phyloP scores from a whole-genome alignment of 2,797 vertebrate species.

The Luscinia luscinia region DNA sequence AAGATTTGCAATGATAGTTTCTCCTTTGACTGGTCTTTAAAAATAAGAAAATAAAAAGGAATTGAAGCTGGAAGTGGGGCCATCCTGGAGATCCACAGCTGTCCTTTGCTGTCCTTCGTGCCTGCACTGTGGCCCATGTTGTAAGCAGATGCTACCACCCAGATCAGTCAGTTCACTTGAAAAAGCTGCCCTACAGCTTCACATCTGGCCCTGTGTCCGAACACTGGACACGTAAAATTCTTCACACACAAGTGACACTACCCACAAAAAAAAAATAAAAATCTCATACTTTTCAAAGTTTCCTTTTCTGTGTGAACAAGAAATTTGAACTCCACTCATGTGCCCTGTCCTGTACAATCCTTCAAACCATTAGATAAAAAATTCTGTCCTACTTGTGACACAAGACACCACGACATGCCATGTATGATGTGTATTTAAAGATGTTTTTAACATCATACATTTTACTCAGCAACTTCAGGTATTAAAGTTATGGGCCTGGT shows the following conservation, averaged over 20 bases:
- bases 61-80: background rate
- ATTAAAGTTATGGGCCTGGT: background rate
- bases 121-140: background rate
- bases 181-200: background rate
- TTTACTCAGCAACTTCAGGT: background rate
- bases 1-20: background rate
- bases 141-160: background rate
- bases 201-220: background rate
- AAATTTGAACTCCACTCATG: background rate
- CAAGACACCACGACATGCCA: background rate
- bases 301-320: background rate
- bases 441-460: background rate
- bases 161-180: background rate
- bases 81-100: background rate
- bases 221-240: background rate
- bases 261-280: background rate
- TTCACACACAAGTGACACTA: background rate
- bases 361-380: background rate
- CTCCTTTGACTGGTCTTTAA: background rate
- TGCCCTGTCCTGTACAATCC: background rate
- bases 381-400: background rate
- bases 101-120: background rate
- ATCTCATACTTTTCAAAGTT: background rate
- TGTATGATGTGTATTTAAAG: rapidly evolving
- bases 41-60: background rate